phyloP scores from a whole-genome alignment of 2,888 invertebrate genomes.

The Graphium colonna region DNA sequence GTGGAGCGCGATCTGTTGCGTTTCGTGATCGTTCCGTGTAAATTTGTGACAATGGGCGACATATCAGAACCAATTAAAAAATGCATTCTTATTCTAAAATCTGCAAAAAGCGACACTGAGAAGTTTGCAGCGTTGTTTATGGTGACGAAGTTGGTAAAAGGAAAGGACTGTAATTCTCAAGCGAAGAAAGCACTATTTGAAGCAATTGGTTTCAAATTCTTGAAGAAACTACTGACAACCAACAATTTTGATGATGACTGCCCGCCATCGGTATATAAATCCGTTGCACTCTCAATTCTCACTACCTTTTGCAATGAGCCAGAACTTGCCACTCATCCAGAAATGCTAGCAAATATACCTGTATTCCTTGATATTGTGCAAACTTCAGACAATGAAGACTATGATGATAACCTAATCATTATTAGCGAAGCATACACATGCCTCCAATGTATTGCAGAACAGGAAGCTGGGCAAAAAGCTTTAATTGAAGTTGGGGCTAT shows the following conservation, averaged over 20 bases:
- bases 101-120: conserved; percentile 91
- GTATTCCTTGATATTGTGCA: conserved; percentile 91
- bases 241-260: conserved; percentile 91
- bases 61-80: conserved; percentile 91
- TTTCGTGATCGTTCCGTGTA: conserved; percentile 61
- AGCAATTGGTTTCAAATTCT: conserved; percentile 92
- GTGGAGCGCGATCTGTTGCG: conserved; percentile 71
- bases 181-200: conserved; percentile 91
- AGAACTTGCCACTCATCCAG: conserved; percentile 88
- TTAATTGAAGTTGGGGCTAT: conserved; percentile 89
- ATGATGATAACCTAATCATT: conserved; percentile 91
- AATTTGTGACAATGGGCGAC: conserved; percentile 72
- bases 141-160: conserved; percentile 93
- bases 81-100: conserved; percentile 89
- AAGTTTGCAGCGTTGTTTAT: conserved; percentile 95
- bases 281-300: conserved; percentile 92
- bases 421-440: conserved; percentile 93
- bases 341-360: conserved; percentile 90
- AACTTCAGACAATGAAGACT: conserved; percentile 90
- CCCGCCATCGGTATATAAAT: conserved; percentile 93
- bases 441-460: conserved; percentile 88
- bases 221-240: conserved; percentile 88
- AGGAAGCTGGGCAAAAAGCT: conserved; percentile 89
- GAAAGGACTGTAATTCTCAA: conserved; percentile 87
- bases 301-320: conserved; percentile 92